phyloP scores from a whole-genome alignment of 2,113 vertebrate genomes.

The Sinosuthora webbiana region DNA sequence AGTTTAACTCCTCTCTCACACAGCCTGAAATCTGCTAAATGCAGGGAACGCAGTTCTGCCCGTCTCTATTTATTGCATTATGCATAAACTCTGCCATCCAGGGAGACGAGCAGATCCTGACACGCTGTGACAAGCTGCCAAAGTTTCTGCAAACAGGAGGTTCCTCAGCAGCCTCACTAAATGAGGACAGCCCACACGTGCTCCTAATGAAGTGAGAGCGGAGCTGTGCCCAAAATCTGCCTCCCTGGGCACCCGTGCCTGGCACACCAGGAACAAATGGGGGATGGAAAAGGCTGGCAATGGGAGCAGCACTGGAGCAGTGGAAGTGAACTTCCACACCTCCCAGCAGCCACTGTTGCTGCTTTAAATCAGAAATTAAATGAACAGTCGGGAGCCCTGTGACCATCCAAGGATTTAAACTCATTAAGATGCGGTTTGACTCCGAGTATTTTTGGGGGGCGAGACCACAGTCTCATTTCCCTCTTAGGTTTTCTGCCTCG shows the following conservation, averaged over 20 bases:
- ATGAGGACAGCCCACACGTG: neutral
- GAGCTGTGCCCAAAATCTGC: neutral
- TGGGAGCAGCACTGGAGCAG: neutral
- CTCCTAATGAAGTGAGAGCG: fast-evolving
- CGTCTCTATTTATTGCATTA: constrained; percentile 7
- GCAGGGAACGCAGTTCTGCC: neutral
- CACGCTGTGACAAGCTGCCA: neutral
- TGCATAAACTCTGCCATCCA: neutral
- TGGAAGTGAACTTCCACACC: neutral
- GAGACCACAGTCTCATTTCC: neutral
- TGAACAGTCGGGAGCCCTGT: fast-evolving
- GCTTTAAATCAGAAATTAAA: neutral
- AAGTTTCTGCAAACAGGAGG: neutral
- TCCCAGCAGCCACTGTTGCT: fast-evolving
- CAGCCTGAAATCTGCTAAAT: neutral
- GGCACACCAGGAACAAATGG: neutral
- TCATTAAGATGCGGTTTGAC: neutral
- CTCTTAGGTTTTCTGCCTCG: neutral
- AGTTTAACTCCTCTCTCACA: neutral
- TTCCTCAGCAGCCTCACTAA: constrained; percentile 6
- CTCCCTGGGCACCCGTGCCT: fast-evolving
- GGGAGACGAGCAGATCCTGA: neutral
- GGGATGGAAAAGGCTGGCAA: neutral
- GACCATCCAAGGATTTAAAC: neutral
- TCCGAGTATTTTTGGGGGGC: fast-evolving